Evolutionary conservation across 2,113 vertebrate species (phyloP).

Genomic region (Arvicanthis niloticus): DNA sequence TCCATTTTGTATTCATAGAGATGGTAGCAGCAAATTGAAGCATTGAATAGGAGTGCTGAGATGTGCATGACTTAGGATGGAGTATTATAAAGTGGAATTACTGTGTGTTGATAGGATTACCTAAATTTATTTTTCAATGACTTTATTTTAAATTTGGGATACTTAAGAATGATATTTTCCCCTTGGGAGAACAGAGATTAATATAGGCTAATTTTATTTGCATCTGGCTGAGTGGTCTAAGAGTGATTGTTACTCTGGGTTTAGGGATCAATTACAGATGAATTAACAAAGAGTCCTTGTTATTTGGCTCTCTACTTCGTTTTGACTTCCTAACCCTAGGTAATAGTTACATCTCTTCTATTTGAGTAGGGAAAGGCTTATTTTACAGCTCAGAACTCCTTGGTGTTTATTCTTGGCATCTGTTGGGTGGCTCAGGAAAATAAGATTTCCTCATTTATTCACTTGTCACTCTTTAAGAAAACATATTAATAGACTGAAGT

Average conservation of each 20-base stretch:
- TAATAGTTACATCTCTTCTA: slow-evolving; percentile 28
- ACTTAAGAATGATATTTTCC: slow-evolving; percentile 48
- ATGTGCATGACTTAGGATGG: background rate
- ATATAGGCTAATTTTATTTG: slow-evolving; percentile 62
- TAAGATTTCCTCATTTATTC: background rate
- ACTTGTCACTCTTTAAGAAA: background rate
- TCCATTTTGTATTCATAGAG: background rate
- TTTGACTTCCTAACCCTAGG: slow-evolving; percentile 39
- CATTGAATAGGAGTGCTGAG: background rate
- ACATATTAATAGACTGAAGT: background rate
- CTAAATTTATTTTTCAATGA: slow-evolving; percentile 50
- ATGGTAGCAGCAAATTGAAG: background rate
- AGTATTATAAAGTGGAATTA: slow-evolving; percentile 35
- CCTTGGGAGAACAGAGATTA: slow-evolving; percentile 53
- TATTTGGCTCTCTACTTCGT: background rate
- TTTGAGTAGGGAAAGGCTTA: background rate
- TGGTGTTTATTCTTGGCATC: background rate
- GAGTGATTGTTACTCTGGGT: background rate
- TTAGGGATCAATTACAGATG: slow-evolving; percentile 53
- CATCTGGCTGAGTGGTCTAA: slow-evolving; percentile 40
- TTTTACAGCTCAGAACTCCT: background rate
- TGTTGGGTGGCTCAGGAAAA: background rate
- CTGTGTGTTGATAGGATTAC: slow-evolving; percentile 45
- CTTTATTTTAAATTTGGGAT: slow-evolving; percentile 36
- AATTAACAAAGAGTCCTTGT: slow-evolving; percentile 35